Percentiles rank a stretch among this genome's conserved stretches.
Conservation (phyloP, 1,140 invertebrate species). For the Drosophila arawakana region DNA sequence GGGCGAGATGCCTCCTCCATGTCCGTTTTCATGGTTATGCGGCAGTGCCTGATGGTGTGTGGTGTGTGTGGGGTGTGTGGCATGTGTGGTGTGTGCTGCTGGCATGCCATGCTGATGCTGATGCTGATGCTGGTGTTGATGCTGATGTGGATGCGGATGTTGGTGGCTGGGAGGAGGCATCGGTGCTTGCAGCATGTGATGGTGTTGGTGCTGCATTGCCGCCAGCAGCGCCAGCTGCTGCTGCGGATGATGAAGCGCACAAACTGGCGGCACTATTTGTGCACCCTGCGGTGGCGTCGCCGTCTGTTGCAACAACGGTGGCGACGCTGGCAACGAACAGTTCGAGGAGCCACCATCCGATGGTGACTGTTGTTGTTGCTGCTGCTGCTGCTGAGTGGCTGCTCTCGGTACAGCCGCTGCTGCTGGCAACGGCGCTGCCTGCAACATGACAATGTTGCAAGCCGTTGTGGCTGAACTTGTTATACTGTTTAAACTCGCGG, state of each 20-base stretch:
- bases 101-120: conserved; percentile 32
- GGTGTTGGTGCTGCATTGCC: conserved; percentile 75
- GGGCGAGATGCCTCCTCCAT: conserved; percentile 60
- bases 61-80: conserved; percentile 43
- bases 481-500: conserved; percentile 61
- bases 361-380: conserved; percentile 63
- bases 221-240: conserved; percentile 78
- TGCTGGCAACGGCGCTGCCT: conserved; percentile 47
- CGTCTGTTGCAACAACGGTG: conserved; percentile 75
- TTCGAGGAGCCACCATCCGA: conserved; percentile 69
- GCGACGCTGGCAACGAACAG: conserved; percentile 72
- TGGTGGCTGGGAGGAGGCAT: conserved; percentile 46
- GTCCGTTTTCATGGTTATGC: conserved; percentile 62
- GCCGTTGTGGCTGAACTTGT: conserved; percentile 57
- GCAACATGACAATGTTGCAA: conserved; percentile 72
- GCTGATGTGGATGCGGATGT: conserved; percentile 19
- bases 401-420: conserved; percentile 25
- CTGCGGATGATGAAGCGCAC: conserved; percentile 80
- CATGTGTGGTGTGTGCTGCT: conserved; percentile 40
- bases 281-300: conserved; percentile 76
- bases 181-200: conserved; percentile 50
- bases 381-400: conserved; percentile 23
- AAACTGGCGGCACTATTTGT: conserved; percentile 76
- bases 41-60: conserved; percentile 38
- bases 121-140: conserved; percentile 52